Base-by-base conservation (phyloP, 1,140 invertebrate species). In the Ceratoteleas bidentatus region DNA sequence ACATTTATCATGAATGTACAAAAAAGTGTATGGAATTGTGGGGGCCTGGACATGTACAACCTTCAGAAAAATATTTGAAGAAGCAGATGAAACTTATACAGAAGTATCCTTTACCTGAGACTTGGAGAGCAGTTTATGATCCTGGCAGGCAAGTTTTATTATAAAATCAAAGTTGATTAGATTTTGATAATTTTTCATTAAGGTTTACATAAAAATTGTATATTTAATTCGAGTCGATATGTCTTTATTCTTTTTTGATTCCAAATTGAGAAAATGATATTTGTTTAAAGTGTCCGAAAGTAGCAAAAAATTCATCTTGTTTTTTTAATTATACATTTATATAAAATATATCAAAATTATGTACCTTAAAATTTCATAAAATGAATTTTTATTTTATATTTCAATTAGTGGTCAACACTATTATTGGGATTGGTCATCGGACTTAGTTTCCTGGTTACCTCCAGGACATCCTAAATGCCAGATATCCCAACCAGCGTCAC, bases 111-210 rank as follows among this genome's bases (percentile, higher is more conserved):
- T 88, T 99, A 52, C 97, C 98, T 0, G 93, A 95, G 58, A 95
- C 95, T 52, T 99, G 99, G 98, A 94, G 95, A 87, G 97, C 99
- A 90, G 93, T 98, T 10, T 98, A 97, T 90, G 98, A 99, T 92
- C 94, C 96, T 88, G 96, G 96, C 87, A 93, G 94, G 95, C 96
- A 93, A 93, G 24, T 24, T 91, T 43, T 2, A 1, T 43, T 6
- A 43, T 10, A n/a, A n/a, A n/a, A n/a, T n/a, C n/a, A n/a, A n/a
- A n/a, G n/a, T n/a, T n/a, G n/a, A n/a, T n/a, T n/a, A n/a, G n/a
- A n/a, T n/a, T n/a, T n/a, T n/a, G n/a, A n/a, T n/a, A n/a, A n/a
- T n/a, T n/a, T n/a, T n/a, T n/a, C n/a, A n/a, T n/a, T n/a, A n/a
- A n/a, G n/a, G n/a, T n/a, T n/a, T n/a, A n/a, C n/a, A n/a, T n/a